Base-by-base conservation (phyloP, 2,113 vertebrate species). In the Pandion haliaetus region DNA sequence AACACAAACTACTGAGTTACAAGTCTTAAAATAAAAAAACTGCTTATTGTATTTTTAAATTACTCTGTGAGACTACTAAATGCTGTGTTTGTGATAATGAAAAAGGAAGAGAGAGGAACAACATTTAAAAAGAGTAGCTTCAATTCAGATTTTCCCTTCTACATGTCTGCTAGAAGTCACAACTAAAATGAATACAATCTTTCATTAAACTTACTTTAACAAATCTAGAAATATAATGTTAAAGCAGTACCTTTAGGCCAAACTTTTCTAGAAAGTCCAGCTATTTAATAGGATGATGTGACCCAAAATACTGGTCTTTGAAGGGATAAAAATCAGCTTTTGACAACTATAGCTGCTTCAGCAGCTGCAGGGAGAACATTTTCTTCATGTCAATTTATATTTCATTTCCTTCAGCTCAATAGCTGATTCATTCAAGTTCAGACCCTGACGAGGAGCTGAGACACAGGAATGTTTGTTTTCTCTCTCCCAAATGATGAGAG, bases 301-400 rank as follows among this genome's bases (percentile, higher is more conserved):
- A 74, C 65, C 52, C 17, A 67, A 92, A 95, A 78, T 57, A 47
- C 47, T 59, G 32, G 57, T 36, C 47, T 94, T 83, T 47, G 86
- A 87, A 87, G 38, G 47, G 44, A 47, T 47, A 84, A 95, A 95
- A 91, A 54, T 36, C 61, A 79, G 36, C 31, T 84, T 96, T 93
- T 84, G 52, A 96, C 66, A 49, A 32, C 61, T 76, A 28, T 52
- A 57, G 36, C 52, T 94, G 21, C 57, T 79, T 87, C 84, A 94
- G 81, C 86, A 96, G 93, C 89, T 96, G 77, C 95, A 76, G 70
- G 78, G 52, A 91, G 87, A 94, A 87, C 66, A 17, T 93, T 95
- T 94, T 72, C 84, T 94, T 95, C 34, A 24, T 57, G 36, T 90
- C 86, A 96, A 85, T 94, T 89, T 96, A 45, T 94, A 96, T 96